Percentiles rank a stretch among this genome's conserved stretches.
Evolutionary conservation across 1,140 invertebrate genomes (phyloP).

Genomic region (Sipha flava): DNA sequence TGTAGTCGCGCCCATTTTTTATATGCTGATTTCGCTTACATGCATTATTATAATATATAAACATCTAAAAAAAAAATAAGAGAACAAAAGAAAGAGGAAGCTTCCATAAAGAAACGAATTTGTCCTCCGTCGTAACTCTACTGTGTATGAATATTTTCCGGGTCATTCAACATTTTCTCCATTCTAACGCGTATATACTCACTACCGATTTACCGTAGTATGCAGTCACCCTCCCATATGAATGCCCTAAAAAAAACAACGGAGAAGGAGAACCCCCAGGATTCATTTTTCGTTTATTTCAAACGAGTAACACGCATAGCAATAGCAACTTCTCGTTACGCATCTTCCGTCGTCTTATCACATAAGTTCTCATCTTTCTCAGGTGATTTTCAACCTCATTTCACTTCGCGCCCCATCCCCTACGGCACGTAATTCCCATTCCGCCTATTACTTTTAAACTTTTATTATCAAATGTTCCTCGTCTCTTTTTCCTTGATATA

Average conservation of each 20-base stretch:
- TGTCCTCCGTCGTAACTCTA: neutral
- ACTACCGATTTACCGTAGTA: neutral
- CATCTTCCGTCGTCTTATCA: conserved; percentile 17
- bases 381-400: conserved; percentile 26
- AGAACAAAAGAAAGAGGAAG: conserved; percentile 8
- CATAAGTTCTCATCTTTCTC: conserved; percentile 27
- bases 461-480: conserved; percentile 6
- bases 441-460: conserved; percentile 23
- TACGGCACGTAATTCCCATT: conserved; percentile 21
- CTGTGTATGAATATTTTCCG: conserved; percentile 18
- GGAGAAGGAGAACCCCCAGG: neutral
- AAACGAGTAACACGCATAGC: neutral
- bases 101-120: conserved; percentile 14
- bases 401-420: conserved; percentile 15
- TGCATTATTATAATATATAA: neutral
- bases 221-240: conserved; percentile 2
- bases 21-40: neutral
- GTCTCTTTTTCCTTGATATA: neutral
- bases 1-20: neutral
- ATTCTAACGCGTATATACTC: neutral
- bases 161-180: conserved; percentile 26
- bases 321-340: conserved; percentile 9
- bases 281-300: conserved; percentile 27
- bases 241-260: neutral
- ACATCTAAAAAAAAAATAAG: neutral